Evolutionary conservation across 2,797 vertebrate genomes (phyloP).

Genomic region (Discoglossus pictus): DNA sequence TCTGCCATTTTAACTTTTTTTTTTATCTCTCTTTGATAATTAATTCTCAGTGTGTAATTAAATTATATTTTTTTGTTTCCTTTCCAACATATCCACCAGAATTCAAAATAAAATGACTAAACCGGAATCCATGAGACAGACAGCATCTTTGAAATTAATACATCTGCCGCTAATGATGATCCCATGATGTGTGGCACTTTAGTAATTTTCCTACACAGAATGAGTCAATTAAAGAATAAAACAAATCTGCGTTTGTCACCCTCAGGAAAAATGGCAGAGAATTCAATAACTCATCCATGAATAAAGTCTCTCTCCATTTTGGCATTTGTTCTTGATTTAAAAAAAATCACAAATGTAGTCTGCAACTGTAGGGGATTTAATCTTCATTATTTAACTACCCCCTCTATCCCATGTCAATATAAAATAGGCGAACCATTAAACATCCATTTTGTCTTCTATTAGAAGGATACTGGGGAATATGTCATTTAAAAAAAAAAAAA

Average conservation of each 20-base stretch:
- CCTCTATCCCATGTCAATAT: slow-evolving; percentile 24
- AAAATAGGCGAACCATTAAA: slow-evolving; percentile 29
- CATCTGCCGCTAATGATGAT: slow-evolving; percentile 41
- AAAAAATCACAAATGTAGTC: slow-evolving; percentile 43
- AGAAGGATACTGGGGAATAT: slow-evolving; percentile 3
- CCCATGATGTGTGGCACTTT: slow-evolving; percentile 32
- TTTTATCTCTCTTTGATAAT: no score
- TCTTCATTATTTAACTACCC: slow-evolving; percentile 31
- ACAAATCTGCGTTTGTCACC: slow-evolving; percentile 44
- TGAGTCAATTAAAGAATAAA: slow-evolving; percentile 45
- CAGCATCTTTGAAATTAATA: slow-evolving; percentile 37
- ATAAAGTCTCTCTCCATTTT: slow-evolving; percentile 25
- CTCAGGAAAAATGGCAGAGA: slow-evolving; percentile 43
- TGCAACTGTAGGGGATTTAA: slow-evolving; percentile 36
- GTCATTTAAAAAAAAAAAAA: slow-evolving; percentile 2
- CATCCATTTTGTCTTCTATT: slow-evolving; percentile 5
- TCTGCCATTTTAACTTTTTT: no score
- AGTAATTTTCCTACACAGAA: slow-evolving; percentile 28
- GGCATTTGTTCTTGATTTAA: slow-evolving; percentile 25
- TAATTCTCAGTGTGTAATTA: no score
- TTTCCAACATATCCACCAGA: no score
- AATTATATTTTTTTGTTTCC: no score
- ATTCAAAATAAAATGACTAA: background rate
- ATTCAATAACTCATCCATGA: slow-evolving; percentile 28
- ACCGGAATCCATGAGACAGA: slow-evolving; percentile 33